Evolutionary conservation across 2,888 invertebrate species (phyloP).

Genomic region (Nymphalis polychloros): DNA sequence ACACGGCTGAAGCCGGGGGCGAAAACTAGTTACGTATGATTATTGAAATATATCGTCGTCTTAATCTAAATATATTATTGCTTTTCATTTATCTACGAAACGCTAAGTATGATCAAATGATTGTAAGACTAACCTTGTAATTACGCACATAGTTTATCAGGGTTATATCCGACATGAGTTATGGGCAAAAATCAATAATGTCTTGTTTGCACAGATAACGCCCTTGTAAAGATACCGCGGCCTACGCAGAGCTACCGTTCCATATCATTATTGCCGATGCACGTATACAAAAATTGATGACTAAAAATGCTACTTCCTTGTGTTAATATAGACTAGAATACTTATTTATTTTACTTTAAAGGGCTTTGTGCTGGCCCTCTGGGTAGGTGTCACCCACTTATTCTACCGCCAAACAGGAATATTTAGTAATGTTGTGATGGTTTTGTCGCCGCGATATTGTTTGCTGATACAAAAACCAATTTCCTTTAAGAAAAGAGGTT

Average conservation of each 20-base stretch:
- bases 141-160: slow-evolving; percentile 34
- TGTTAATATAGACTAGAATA: neutral
- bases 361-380: too few species aligned
- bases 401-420: too few species aligned
- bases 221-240: slow-evolving; percentile 28
- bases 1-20: too few species aligned
- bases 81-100: slow-evolving; percentile 10
- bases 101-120: slow-evolving; percentile 21
- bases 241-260: slow-evolving; percentile 37
- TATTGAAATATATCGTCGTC: neutral
- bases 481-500: too few species aligned
- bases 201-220: slow-evolving; percentile 39
- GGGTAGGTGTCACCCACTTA: too few species aligned
- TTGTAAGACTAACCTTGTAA: slow-evolving; percentile 31
- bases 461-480: too few species aligned
- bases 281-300: slow-evolving; percentile 15
- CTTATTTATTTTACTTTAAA: too few species aligned
- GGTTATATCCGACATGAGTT: slow-evolving; percentile 32
- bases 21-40: too few species aligned
- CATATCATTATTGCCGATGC: slow-evolving; percentile 32
- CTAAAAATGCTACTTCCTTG: neutral
- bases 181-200: slow-evolving; percentile 47
- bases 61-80: neutral
- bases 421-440: too few species aligned
- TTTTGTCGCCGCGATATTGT: too few species aligned